Evolutionary conservation across 2,888 invertebrate species (phyloP), one percentile per base, ranked within the genome.

Genomic region (Drosophila prostipennis): DNA sequence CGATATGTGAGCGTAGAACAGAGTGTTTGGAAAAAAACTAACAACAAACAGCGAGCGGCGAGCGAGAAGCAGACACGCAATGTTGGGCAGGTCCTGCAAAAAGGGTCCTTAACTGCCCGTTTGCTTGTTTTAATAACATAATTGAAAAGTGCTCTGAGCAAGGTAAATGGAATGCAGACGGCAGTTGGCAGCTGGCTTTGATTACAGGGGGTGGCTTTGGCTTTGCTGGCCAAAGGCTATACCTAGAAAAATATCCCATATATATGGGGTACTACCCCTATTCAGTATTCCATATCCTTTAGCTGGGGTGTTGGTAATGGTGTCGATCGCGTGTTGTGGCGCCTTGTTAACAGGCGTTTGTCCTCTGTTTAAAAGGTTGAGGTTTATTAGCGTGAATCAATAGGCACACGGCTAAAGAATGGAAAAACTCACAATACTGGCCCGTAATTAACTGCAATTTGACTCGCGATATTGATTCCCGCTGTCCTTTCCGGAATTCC

Each of bases 41-140:
- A 55, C 36, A 61, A 59, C 60, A 46, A 51, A 37, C 14, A 14
- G 26, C 29, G 7, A 1, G 29, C 23, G 3, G 23, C 19, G 1
- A 26, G 23, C 23, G 23, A 16, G 10, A n/a, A n/a, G 53, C 67
- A 51, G 52, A 69, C 82, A 82, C 82, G 82, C 82, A 77, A 79
- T 58, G 63, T 39, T 54, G 58, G 39, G 40, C 64, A 77, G 68
- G 63, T 56, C 71, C 58, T 77, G 65, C 60, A 63, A 59, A 55
- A 55, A 46, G 51, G 61, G 63, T 61, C 63, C 55, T 71, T 53
- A 52, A 65, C 64, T 55, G 58, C 39, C 69, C 55, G 58, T 75
- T 69, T 74, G 78, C 80, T 83, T 83, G 73, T 80, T 82, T 84
- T 83, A 86, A 82, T 86, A 79, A 84, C 84, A 88, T 87, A 86